Evolutionary conservation across 2,113 vertebrate species (phyloP).

Genomic region (Pangasianodon gigas): DNA sequence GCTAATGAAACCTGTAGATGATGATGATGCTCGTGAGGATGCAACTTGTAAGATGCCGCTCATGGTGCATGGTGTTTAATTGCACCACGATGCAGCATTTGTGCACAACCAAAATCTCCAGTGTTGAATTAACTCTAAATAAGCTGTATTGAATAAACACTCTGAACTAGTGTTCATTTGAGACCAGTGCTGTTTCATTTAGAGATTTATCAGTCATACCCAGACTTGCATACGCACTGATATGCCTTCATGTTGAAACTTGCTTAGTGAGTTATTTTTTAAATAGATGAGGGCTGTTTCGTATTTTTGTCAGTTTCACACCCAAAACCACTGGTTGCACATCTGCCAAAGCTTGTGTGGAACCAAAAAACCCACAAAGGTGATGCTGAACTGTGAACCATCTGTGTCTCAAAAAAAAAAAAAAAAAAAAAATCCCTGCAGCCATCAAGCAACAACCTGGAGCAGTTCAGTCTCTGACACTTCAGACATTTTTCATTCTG

Average conservation of each 20-base stretch:
- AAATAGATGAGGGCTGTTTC: background rate
- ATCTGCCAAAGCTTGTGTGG: conserved; percentile 1
- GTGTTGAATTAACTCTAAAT: background rate
- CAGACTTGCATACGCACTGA: background rate
- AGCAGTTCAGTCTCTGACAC: background rate
- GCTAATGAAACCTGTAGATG: background rate
- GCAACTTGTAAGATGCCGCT: background rate
- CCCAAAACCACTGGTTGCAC: background rate
- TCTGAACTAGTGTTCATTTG: background rate
- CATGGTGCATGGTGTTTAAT: background rate
- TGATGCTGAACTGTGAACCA: conserved; percentile 9
- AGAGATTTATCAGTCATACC: background rate
- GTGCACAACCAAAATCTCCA: background rate
- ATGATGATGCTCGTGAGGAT: background rate
- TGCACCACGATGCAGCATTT: background rate
- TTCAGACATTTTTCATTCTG: background rate
- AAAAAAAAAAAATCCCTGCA: background rate
- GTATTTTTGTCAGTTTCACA: background rate
- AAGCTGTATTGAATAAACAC: background rate
- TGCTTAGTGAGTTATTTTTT: background rate
- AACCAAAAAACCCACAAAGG: background rate
- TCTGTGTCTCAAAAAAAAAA: conserved; percentile 2
- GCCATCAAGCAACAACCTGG: background rate
- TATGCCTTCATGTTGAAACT: background rate
- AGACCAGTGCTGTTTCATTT: background rate